Base-by-base conservation (phyloP, 2,888 invertebrate species). In the Rhagium mordax region DNA sequence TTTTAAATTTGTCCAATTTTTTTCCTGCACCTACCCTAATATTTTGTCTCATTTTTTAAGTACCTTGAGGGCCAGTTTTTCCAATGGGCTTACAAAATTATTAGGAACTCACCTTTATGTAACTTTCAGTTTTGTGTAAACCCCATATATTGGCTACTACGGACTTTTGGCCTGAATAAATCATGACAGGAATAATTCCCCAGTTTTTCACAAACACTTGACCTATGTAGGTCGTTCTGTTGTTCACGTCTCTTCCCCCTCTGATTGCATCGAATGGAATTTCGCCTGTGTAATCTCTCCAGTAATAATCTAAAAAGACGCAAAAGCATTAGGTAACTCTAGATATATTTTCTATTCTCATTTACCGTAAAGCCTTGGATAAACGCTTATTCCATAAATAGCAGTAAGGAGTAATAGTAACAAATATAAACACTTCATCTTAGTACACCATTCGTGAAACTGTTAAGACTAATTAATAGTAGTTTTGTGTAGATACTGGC, bases 281-380 rank as follows among this genome's bases (percentile, higher is more conserved):
- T 65, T 71, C 48, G 20, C 79, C 79, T 27, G 73, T 74, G 60
- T 79, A 79, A 64, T 78, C 77, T 33, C 74, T 72, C 79, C 79
- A 79, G 61, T 76, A 79, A 60, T 79, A 77, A 64, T 64, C 62
- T 64, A 49, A 49, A 48, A 64, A 49, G 20, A 0, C 2, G 3
- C 10, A n/a, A 8, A 1, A 53, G 7, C n/a, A 13, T 21, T 13
- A 53, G n/a, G 3, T 21, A 10, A 13, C 4, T 20, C 10, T 10
- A 21, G 1, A 18, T 13, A 21, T 53, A 7, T 53, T 3, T 10
- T 13, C 0, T 3, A 1, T n/a, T n/a, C n/a, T n/a, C 0, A 3
- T 8, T 21, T 53, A 13, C 21, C 21, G 2, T 16, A 16, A 49
- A 3, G 6, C 7, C 0, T 24, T 55, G 21, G n/a, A 24, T n/a